These are phyloP conservation scores for Myiagra hebetior DNA, from an alignment of 2,113 vertebrate species.

Conservation along the genomic window DNA sequence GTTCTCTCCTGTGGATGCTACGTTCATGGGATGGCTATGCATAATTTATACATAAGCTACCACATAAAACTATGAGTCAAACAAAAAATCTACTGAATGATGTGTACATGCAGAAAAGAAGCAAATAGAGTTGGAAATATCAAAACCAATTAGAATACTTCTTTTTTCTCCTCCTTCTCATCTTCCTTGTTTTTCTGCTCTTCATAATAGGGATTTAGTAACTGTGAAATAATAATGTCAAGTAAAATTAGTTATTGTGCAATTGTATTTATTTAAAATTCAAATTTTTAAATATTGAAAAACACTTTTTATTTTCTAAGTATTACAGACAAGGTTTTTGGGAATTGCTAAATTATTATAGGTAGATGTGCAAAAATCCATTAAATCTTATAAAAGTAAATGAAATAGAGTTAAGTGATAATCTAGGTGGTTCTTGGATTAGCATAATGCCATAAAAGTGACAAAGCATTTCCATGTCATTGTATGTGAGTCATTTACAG, in stretches of 20 bases:
- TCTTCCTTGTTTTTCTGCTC: neutral
- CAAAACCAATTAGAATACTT: neutral
- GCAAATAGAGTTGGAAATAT: neutral
- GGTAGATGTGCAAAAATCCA: neutral
- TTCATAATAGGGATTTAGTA: neutral
- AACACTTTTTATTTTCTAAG: neutral
- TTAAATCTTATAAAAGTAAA: neutral
- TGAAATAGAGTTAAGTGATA: neutral
- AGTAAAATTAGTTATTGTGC: neutral
- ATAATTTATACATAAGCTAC: neutral
- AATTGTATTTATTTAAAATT: neutral
- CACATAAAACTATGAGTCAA: neutral
- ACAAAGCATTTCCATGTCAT: neutral
- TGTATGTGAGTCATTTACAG: neutral
- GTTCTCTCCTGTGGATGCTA: neutral
- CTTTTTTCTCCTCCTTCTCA: neutral
- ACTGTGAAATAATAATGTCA: neutral
- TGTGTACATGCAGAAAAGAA: neutral
- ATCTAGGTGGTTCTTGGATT: neutral
- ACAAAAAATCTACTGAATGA: neutral
- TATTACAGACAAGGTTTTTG: neutral
- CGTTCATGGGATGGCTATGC: neutral
- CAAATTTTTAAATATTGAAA: neutral
- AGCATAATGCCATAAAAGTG: neutral
- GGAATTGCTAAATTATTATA: neutral